Evolutionary conservation across 2,113 vertebrate species (phyloP).

Genomic region (Butorides virescens): DNA sequence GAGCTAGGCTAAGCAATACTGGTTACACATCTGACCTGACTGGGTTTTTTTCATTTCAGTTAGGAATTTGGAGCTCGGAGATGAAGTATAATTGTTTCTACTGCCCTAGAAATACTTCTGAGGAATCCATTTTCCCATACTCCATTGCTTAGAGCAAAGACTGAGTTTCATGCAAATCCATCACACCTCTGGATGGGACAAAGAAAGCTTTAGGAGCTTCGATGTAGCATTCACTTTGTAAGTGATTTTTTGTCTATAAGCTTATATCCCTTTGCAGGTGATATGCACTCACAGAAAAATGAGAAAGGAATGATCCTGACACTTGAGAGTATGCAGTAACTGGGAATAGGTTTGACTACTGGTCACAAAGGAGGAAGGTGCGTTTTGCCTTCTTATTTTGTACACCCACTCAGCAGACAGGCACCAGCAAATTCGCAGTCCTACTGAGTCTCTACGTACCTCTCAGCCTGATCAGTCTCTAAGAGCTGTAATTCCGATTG

Average conservation of each 20-base stretch:
- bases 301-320: neutral
- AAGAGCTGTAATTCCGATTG: neutral
- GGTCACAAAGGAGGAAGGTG: neutral
- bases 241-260: neutral
- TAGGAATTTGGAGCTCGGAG: neutral
- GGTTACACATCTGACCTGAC: neutral
- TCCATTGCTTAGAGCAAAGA: neutral
- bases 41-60: neutral
- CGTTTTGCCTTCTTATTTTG: neutral
- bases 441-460: neutral
- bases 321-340: neutral
- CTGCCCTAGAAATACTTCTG: neutral
- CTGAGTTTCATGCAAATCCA: neutral
- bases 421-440: neutral
- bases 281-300: neutral
- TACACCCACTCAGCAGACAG: neutral
- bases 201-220: neutral
- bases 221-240: neutral
- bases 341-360: neutral
- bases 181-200: neutral
- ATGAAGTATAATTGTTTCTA: neutral
- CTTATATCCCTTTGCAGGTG: neutral
- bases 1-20: neutral
- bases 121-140: neutral
- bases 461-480: neutral